Percentiles rank a stretch among this genome's conserved stretches.
Evolutionary conservation across 2,797 vertebrate genomes (phyloP).

Genomic region (Chrysocyon brachyurus): DNA sequence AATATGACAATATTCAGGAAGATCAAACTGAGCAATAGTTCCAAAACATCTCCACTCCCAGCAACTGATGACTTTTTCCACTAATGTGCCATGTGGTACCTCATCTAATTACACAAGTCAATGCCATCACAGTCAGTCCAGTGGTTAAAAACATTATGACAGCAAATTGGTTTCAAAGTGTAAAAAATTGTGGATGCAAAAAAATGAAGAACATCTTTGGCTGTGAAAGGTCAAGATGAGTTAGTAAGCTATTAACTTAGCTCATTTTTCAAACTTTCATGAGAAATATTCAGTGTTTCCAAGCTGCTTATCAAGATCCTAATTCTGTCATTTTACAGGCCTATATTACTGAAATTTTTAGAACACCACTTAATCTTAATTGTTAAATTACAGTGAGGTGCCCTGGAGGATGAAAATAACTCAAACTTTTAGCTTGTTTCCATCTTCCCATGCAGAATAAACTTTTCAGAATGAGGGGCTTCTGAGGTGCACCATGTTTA

Average conservation of each 20-base stretch:
- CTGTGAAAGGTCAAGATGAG: slow-evolving; percentile 60
- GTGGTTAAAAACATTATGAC: neutral
- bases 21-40: neutral
- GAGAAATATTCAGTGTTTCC: slow-evolving; percentile 56
- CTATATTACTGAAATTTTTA: neutral
- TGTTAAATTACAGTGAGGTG: neutral
- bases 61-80: neutral
- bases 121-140: neutral
- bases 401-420: slow-evolving; percentile 27
- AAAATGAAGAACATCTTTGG: slow-evolving; percentile 5
- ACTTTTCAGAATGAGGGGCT: slow-evolving; percentile 66
- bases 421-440: slow-evolving; percentile 58
- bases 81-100: neutral
- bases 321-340: neutral
- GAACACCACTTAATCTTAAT: slow-evolving; percentile 56
- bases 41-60: neutral
- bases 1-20: neutral
- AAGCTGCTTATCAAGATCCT: slow-evolving; percentile 38
- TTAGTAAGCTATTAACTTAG: slow-evolving; percentile 61
- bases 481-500: slow-evolving; percentile 46
- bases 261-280: slow-evolving; percentile 57
- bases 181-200: neutral
- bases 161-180: neutral
- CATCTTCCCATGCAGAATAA: neutral
- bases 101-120: neutral